A percentile compares a stretch with the other conserved stretches of the same genome.
These are phyloP conservation scores for Lasioglossum baleicum DNA, from an alignment of 1,140 invertebrate species.

Conservation along the genomic window DNA sequence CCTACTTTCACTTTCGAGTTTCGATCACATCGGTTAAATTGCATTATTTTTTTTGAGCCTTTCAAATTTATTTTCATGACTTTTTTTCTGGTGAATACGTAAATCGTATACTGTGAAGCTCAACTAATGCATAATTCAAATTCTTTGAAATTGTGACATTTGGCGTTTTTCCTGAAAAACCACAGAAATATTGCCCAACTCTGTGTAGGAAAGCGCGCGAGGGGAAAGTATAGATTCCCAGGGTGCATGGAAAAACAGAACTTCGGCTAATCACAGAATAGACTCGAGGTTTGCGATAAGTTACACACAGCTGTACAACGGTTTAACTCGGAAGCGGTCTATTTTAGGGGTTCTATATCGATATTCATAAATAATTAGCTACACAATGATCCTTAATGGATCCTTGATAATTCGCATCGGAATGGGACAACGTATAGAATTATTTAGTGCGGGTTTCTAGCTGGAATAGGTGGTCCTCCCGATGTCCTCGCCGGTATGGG, in stretches of 20 bases:
- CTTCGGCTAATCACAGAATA: constrained; percentile 47
- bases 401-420: background rate
- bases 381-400: constrained; percentile 33
- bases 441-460: constrained; percentile 79
- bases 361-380: constrained; percentile 56
- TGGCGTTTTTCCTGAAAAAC: too few relatives aligned
- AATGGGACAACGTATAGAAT: constrained; percentile 7
- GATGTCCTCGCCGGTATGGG: constrained; percentile 83
- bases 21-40: too few relatives aligned
- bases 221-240: constrained; percentile 31
- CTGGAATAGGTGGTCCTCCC: constrained; percentile 86
- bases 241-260: constrained; percentile 4
- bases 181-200: too few relatives aligned
- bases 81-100: too few relatives aligned
- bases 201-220: background rate
- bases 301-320: constrained; percentile 38
- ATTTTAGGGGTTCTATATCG: constrained; percentile 39
- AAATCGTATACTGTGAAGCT: too few relatives aligned
- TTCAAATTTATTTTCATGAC: too few relatives aligned
- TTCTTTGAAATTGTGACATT: too few relatives aligned
- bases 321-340: constrained; percentile 37
- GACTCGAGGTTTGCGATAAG: constrained; percentile 21
- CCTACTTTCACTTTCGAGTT: too few relatives aligned
- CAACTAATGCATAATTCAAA: too few relatives aligned
- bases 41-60: too few relatives aligned